A percentile compares a stretch with the other conserved stretches of the same genome.
Conservation (phyloP, 2,113 vertebrate species). For the Ardeotis arabs region DNA sequence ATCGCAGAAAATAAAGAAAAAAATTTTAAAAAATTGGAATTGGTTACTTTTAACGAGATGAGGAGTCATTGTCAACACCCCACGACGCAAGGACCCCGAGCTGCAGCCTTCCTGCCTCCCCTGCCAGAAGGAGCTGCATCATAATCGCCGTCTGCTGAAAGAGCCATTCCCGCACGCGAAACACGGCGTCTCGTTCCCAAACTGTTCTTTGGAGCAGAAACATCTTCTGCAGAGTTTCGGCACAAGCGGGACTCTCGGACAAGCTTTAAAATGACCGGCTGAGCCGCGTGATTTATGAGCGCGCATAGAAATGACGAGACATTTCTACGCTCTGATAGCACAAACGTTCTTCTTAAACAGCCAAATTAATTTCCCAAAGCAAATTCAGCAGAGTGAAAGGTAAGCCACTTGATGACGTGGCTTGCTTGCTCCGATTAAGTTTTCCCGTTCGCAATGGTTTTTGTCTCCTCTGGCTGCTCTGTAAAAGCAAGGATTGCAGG, state of each 20-base stretch:
- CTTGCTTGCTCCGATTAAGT: neutral
- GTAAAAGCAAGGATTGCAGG: neutral
- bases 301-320: rapidly evolving
- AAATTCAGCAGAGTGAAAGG: neutral
- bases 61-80: neutral
- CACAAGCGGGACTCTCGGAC: neutral
- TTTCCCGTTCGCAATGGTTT: neutral
- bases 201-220: neutral
- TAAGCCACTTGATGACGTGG: neutral
- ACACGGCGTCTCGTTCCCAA: neutral
- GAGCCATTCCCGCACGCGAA: neutral
- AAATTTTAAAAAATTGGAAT: too few species aligned
- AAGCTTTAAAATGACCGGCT: neutral
- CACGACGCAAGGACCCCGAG: too few species aligned
- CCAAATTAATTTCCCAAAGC: neutral
- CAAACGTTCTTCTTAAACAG: neutral
- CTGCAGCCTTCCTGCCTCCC: neutral
- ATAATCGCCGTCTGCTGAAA: neutral
- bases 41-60: neutral
- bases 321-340: neutral
- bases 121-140: neutral
- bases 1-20: too few species aligned
- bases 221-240: neutral
- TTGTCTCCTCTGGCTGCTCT: neutral
- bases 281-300: neutral